A percentile compares a stretch with the other conserved stretches of the same genome.
phyloP scores from a whole-genome alignment of 2,888 invertebrate genomes.

The Plebejus argus region DNA sequence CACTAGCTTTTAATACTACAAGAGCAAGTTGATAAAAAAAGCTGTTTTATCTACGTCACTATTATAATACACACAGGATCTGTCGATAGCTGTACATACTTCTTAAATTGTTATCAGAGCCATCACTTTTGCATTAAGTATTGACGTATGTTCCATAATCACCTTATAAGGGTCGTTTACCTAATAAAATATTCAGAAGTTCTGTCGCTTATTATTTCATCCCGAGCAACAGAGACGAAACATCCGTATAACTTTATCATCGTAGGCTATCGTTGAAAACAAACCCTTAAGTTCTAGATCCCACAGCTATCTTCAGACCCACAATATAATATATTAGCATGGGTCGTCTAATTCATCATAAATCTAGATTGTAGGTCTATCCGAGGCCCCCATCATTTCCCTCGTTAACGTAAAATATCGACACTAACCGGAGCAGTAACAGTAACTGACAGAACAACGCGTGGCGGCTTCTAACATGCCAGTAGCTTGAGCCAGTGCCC shows the following conservation, averaged over 20 bases:
- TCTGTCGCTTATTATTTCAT: too few relatives aligned
- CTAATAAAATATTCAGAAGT: too few relatives aligned
- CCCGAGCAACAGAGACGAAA: not conserved
- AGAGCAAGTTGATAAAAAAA: too few relatives aligned
- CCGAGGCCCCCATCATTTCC: not conserved
- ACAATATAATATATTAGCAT: not conserved
- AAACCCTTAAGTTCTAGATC: not conserved
- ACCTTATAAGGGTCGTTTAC: too few relatives aligned
- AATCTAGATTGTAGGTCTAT: not conserved
- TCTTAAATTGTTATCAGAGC: too few relatives aligned
- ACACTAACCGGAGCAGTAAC: conserved; percentile 10
- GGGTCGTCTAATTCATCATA: not conserved
- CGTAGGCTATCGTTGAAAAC: not conserved
- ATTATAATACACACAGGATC: too few relatives aligned
- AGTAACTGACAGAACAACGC: conserved; percentile 22
- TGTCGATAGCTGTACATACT: too few relatives aligned
- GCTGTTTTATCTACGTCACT: too few relatives aligned
- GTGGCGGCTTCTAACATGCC: not conserved
- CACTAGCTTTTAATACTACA: too few relatives aligned
- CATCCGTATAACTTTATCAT: not conserved
- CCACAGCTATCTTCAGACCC: not conserved
- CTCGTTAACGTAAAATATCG: conserved; percentile 18
- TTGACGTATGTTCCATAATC: too few relatives aligned
- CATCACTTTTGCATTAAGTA: too few relatives aligned
- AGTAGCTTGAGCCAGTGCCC: not conserved